These are phyloP conservation scores for Ophthalmolycus amberensis DNA, from an alignment of 2,113 vertebrate genomes.

Conservation along the genomic window DNA sequence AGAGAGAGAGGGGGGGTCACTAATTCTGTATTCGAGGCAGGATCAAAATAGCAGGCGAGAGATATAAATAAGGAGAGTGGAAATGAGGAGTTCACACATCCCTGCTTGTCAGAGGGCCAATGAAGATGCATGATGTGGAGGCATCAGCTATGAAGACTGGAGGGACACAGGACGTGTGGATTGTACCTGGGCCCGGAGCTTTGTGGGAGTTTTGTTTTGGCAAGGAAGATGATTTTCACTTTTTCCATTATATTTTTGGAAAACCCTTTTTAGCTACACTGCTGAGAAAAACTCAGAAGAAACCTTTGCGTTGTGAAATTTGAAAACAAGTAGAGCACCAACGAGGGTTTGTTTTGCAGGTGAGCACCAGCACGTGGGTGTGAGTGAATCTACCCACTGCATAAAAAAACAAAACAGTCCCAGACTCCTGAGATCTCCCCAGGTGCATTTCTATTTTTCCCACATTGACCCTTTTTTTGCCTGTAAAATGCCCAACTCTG, in stretches of 20 bases:
- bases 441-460: constrained; percentile 48
- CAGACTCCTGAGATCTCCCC: constrained; percentile 49
- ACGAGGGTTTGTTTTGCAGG: constrained; percentile 35
- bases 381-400: constrained; percentile 40
- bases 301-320: constrained; percentile 1
- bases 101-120: constrained; percentile 86
- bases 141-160: constrained; percentile 40
- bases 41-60: constrained; percentile 88
- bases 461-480: constrained; percentile 56
- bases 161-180: constrained; percentile 46
- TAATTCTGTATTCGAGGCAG: constrained; percentile 89
- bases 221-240: constrained; percentile 24
- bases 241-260: constrained; percentile 21
- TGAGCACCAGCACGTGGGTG: not conserved
- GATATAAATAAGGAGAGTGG: constrained; percentile 88
- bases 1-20: constrained; percentile 61
- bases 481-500: constrained; percentile 70
- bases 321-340: constrained; percentile 2
- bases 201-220: constrained; percentile 26
- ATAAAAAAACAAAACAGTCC: constrained; percentile 39
- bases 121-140: constrained; percentile 85
- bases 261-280: constrained; percentile 2
- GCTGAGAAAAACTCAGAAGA: constrained; percentile 19
- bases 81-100: constrained; percentile 88
- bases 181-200: constrained; percentile 27